Evolutionary conservation across 2,888 invertebrate genomes (phyloP), one percentile per base, ranked within the genome.

Genomic region (Bombyx huttoni): DNA sequence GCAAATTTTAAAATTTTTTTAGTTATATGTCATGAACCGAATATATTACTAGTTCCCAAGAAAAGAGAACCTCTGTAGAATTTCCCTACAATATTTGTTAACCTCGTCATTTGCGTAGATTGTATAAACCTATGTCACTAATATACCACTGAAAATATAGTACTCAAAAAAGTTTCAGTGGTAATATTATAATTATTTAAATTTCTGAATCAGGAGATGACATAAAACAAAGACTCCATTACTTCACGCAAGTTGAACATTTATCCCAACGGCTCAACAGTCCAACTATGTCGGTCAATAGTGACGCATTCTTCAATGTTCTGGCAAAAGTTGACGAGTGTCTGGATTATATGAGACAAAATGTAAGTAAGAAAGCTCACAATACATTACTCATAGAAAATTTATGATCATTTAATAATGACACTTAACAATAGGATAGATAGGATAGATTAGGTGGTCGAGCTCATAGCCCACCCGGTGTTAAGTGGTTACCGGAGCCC

Each of bases 321-420:
- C 83, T 98, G 13, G 92, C 94, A 49, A 93, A 94, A 71, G 93
- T 98, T 52, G 97, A 98, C 70, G 92, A 93, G 48, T 97, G 97
- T 64, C 91, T 98, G 55, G 91, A 92, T 8, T 98, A 97, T 74
- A 91, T 98, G 81, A 91, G 91, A 51, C 89, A 89, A 53, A 94
- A 98, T 90, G 95, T 96, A 83, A 91, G 92, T 76, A 49, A 3
- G n/a, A n/a, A 47, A 14, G 7, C 0, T 13, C 13, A 8, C 8
- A 13, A 40, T 47, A 47, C 8, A 12, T 47, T 13, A 12, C 13
- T 47, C n/a, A n/a, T n/a, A n/a, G 14, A 3, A 47, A 13, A 9
- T 33, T 48, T 1, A 24, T 24, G 24, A 24, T 24, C 5, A 24
- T 24, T 24, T 24, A 24, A 24, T 24, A 24, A 24, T 5, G 5